Evolutionary conservation across 2,888 invertebrate species (phyloP).

Genomic region (Pseudococcus jackbeardsleyi): DNA sequence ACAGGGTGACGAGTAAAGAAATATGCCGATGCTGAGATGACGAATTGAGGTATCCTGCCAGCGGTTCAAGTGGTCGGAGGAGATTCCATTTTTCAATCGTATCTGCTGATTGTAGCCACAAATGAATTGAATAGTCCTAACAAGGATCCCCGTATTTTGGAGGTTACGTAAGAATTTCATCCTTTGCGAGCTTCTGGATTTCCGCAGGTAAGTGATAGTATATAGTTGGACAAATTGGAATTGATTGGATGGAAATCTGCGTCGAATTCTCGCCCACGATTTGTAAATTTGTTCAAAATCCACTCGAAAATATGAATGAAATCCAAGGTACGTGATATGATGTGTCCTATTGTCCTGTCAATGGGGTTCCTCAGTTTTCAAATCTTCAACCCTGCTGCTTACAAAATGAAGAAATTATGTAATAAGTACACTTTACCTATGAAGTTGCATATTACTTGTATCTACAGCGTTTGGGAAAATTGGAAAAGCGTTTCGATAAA

Average conservation of each 20-base stretch:
- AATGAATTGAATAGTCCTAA: background rate
- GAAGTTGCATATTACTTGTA: too few relatives aligned
- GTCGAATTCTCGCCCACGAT: background rate
- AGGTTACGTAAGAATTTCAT: background rate
- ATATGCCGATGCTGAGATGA: background rate
- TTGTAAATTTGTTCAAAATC: background rate
- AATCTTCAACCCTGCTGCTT: too few relatives aligned
- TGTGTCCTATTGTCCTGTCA: too few relatives aligned
- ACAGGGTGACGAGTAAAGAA: constrained; percentile 30
- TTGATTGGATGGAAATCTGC: background rate
- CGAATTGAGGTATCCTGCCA: background rate
- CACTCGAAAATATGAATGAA: too few relatives aligned
- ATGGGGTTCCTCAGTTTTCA: too few relatives aligned
- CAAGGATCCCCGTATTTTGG: background rate
- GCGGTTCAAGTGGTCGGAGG: background rate
- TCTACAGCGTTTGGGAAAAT: background rate
- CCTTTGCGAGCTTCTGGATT: background rate
- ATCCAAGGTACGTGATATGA: too few relatives aligned
- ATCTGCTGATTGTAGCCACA: too few relatives aligned
- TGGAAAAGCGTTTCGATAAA: background rate
- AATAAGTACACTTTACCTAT: background rate
- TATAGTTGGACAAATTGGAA: background rate
- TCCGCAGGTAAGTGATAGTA: background rate
- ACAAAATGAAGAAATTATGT: background rate
- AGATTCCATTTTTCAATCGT: background rate